Base-by-base conservation (phyloP, 2,888 invertebrate genomes). In the Ecdyonurus torrentis region DNA sequence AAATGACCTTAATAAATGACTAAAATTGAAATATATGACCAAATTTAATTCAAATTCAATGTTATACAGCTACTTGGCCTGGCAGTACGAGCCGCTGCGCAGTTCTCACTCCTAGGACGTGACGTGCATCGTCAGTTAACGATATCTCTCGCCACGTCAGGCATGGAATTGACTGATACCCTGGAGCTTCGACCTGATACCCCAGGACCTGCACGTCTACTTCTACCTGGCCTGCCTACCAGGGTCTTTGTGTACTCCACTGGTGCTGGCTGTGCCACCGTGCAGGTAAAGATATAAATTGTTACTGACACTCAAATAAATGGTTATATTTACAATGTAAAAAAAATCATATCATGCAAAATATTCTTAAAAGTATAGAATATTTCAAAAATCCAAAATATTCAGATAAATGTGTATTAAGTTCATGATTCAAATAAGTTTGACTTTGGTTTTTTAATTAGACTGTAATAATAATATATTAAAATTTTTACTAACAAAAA, bases 241-340 rank as follows among this genome's bases (percentile, higher is more conserved):
- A 84, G 84, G 72, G 83, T 84, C n/a, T 84, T 84, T 66, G 82
- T 84, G 0, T 84, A 84, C 65, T 84, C 84, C 1, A 84, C 84
- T 1, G 84, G 84, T 0, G 84, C 84, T 22, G 84, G 84, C 0
- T 84, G 84, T 70, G 84, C 84, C 61, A 84, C 84, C 52, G 82
- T 84, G 2, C 83, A 84, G 78, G 84, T 82, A 69, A 63, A 63
- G 66, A 15, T n/a, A 19, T n/a, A n/a, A n/a, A n/a, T n/a, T n/a
- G n/a, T n/a, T n/a, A n/a, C n/a, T n/a, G n/a, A n/a, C n/a, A n/a
- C n/a, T n/a, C n/a, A n/a, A n/a, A n/a, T n/a, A n/a, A n/a, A n/a
- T n/a, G n/a, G n/a, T n/a, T n/a, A n/a, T n/a, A n/a, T n/a, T n/a
- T n/a, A n/a, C n/a, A n/a, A n/a, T n/a, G n/a, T n/a, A n/a, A n/a